Conservation (phyloP, 2,113 vertebrate genomes). For the Sylvia atricapilla region DNA sequence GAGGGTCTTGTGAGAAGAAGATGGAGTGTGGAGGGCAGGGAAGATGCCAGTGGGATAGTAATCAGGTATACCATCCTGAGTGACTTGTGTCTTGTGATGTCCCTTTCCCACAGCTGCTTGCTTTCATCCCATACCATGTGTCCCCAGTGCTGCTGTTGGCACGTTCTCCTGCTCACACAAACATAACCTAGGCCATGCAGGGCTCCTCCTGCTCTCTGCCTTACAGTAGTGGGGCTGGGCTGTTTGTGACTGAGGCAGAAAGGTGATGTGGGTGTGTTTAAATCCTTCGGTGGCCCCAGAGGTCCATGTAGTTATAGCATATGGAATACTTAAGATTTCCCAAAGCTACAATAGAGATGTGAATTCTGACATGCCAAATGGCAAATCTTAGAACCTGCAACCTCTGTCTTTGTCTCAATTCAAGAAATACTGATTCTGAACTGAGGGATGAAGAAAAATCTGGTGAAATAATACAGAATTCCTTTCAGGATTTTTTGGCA, state of each 20-base stretch:
- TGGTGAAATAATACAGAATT: neutral
- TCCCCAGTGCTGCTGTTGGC: neutral
- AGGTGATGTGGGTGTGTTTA: neutral
- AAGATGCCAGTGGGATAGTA: neutral
- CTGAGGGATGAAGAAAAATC: neutral
- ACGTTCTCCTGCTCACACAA: neutral
- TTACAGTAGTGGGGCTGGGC: neutral
- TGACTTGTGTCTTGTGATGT: fast-evolving
- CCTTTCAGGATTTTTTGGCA: neutral
- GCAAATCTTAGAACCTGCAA: neutral
- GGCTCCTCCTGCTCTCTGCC: neutral
- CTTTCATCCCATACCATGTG: fast-evolving
- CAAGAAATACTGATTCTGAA: neutral
- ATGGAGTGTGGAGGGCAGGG: neutral
- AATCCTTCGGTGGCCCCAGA: neutral
- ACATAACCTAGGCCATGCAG: neutral
- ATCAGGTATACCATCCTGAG: fast-evolving
- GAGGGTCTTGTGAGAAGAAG: neutral
- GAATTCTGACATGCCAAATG: neutral
- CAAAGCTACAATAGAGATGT: neutral
- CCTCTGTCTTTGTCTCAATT: neutral
- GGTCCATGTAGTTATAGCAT: neutral
- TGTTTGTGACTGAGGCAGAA: neutral
- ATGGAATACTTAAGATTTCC: neutral
- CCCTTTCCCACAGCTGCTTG: neutral